Evolutionary conservation across 2,888 invertebrate genomes (phyloP), one percentile per base, ranked within the genome.

Genomic region (Lordiphosa fenestrarum): DNA sequence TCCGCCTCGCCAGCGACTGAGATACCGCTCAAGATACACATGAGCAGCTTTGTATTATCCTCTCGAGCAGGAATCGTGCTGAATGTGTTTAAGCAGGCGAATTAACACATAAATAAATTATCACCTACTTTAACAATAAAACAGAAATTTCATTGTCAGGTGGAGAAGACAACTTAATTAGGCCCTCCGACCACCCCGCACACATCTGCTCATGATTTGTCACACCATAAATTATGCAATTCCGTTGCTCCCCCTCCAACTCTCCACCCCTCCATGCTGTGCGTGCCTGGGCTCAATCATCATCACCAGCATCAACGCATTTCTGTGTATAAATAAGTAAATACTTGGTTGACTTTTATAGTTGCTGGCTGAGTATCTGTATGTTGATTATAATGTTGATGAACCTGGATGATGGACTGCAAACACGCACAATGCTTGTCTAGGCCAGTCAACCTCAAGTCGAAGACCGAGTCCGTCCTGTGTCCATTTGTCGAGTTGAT

Each of bases 221-320:
- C 84, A 73, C 80, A 84, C 78, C 66, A 81, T 81, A 84, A 81
- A 84, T 84, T 81, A 81, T 81, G 80, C 80, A 81, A 81, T 81
- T 81, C 71, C 74, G 59, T 64, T 67, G 61, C 30, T 30, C 3
- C 1, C 6, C 9, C 9, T 9, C 30, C 15, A 15, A 15, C 15
- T 15, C 15, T 15, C 15, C 15, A 15, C 2, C 15, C 2, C 15
- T 15, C 15, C 15, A 15, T 15, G 9, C 30, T 30, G 73, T 73
- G 80, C 80, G 82, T 81, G 80, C 65, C 75, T 65, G 73, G 69
- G 74, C 74, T 74, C 82, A 80, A 80, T 80, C 80, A 83, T 70
- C 83, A 80, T 76, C 81, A 77, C 49, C 66, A 60, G 39, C 58
- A 57, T 15, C 10, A 35, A 52, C 44, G 52, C 33, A 53, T 47